Percentiles rank a stretch among this genome's conserved stretches.
Evolutionary conservation across 2,797 vertebrate genomes (phyloP).

Genomic region (Allobates femoralis): DNA sequence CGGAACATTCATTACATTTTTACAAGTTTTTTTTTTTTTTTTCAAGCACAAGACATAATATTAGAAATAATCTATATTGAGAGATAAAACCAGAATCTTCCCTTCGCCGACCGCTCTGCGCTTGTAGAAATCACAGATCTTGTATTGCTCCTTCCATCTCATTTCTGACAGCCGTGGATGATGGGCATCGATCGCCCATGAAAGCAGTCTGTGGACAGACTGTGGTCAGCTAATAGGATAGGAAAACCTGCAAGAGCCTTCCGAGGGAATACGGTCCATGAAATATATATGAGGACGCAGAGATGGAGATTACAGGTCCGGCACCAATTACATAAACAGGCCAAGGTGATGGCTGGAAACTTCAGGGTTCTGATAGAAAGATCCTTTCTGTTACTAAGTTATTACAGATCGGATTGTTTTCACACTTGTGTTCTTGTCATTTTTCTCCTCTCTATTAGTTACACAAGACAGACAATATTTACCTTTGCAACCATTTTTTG

Average conservation of each 20-base stretch:
- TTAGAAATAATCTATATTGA: background rate
- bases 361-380: background rate
- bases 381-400: background rate
- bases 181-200: conserved; percentile 29
- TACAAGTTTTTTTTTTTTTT: background rate
- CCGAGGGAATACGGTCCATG: background rate
- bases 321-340: background rate
- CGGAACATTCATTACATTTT: background rate
- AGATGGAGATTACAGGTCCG: conserved; percentile 26
- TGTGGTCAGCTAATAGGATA: conserved; percentile 41
- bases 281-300: conserved; percentile 42
- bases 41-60: background rate
- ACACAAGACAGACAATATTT: background rate
- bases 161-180: conserved; percentile 14
- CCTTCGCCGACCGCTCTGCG: background rate
- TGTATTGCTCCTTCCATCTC: background rate
- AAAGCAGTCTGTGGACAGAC: conserved; percentile 37
- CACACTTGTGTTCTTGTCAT: background rate
- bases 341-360: background rate
- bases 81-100: background rate
- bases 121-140: conserved; percentile 18
- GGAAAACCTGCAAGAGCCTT: background rate
- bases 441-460: background rate
- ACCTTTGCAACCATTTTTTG: too few relatives aligned
- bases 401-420: background rate